Percentiles rank a stretch among this genome's conserved stretches.
phyloP scores from a whole-genome alignment of 2,113 vertebrate species.

The Phalacrocorax carbo region DNA sequence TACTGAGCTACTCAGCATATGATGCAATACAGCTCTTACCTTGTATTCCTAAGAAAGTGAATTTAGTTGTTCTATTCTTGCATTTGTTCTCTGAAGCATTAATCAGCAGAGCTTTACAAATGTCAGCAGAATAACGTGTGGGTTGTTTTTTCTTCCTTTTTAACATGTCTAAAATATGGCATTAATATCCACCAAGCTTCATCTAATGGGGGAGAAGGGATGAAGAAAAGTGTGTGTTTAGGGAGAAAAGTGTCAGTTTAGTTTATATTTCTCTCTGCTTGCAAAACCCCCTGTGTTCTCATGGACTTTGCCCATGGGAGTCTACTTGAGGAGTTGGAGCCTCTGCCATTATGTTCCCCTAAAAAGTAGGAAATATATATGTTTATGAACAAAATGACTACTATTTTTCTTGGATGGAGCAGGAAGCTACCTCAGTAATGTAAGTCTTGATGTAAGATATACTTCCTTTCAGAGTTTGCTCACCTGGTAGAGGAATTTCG shows the following conservation, averaged over 20 bases:
- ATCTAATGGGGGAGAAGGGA: background rate
- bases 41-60: background rate
- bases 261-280: background rate
- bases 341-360: background rate
- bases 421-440: background rate
- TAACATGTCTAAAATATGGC: background rate
- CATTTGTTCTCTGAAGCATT: background rate
- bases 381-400: background rate
- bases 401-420: background rate
- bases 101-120: background rate
- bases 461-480: constrained; percentile 84
- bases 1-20: background rate
- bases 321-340: background rate
- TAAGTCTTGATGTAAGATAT: background rate
- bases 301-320: background rate
- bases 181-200: background rate
- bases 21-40: background rate
- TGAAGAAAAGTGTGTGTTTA: background rate
- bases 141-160: background rate
- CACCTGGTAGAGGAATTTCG: constrained; percentile 88
- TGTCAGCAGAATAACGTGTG: background rate
- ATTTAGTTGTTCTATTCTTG: background rate
- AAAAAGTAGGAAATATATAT: background rate
- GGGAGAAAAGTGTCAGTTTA: background rate
- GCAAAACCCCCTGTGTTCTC: background rate